These are phyloP conservation scores for Tiliacea aurago DNA, from an alignment of 2,888 invertebrate species.

Conservation along the genomic window DNA sequence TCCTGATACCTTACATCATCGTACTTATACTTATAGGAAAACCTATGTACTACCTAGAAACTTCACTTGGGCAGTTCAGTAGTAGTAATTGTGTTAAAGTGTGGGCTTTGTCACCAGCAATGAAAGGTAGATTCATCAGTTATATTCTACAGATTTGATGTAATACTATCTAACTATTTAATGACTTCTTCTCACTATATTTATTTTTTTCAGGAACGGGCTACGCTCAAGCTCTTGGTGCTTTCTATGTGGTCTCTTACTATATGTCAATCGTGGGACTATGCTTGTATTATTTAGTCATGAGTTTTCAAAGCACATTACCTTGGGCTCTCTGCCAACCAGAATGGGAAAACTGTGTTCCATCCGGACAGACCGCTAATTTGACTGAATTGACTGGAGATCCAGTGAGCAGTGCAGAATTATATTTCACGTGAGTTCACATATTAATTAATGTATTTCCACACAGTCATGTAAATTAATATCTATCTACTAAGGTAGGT, in stretches of 20 bases:
- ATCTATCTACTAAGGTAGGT: neutral
- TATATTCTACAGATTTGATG: conserved; percentile 9
- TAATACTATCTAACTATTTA: neutral
- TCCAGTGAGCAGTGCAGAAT: conserved; percentile 89
- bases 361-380: conserved; percentile 78
- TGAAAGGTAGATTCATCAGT: conserved; percentile 91
- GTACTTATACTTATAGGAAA: conserved; percentile 93
- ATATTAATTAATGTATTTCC: neutral
- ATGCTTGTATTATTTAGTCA: conserved; percentile 93
- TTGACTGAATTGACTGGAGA: conserved; percentile 63
- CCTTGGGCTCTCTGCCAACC: conserved; percentile 93
- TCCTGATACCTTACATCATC: conserved; percentile 93
- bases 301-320: conserved; percentile 92
- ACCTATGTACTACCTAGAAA: conserved; percentile 96
- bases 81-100: conserved; percentile 95
- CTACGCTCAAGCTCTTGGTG: conserved; percentile 92
- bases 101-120: conserved; percentile 92
- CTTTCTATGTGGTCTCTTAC: conserved; percentile 93
- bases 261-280: conserved; percentile 94
- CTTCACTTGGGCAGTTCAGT: conserved; percentile 95
- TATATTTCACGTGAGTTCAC: conserved; percentile 90
- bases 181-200: neutral
- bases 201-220: conserved; percentile 91
- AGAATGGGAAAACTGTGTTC: conserved; percentile 89
- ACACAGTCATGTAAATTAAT: neutral